Evolutionary conservation across 2,113 vertebrate genomes (phyloP).

Genomic region (Felis catus): DNA sequence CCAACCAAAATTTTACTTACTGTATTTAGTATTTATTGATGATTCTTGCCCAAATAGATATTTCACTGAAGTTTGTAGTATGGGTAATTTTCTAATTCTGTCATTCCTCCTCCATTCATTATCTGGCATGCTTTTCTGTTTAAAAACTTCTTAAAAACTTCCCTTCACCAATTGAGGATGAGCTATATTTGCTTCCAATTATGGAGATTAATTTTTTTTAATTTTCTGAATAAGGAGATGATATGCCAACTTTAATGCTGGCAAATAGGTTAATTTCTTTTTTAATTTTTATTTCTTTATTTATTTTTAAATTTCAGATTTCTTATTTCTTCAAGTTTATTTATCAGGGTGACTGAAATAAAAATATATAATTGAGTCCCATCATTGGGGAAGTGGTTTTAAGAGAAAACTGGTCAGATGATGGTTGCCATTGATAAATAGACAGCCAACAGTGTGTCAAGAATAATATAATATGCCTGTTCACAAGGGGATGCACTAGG

Average conservation of each 20-base stretch:
- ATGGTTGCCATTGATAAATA: background rate
- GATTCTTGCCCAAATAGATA: background rate
- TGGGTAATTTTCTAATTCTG: background rate
- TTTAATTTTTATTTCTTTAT: background rate
- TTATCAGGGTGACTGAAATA: background rate
- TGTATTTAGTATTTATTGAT: background rate
- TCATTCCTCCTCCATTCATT: background rate
- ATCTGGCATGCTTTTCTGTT: background rate
- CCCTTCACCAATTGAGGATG: background rate
- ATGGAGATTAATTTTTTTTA: background rate
- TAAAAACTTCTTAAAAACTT: background rate
- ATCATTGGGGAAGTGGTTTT: background rate
- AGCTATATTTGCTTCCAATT: background rate
- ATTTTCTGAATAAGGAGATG: background rate
- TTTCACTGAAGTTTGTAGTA: background rate
- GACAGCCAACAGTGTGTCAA: background rate
- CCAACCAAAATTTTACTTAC: background rate
- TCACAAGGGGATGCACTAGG: background rate
- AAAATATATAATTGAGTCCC: background rate
- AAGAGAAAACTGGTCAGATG: background rate
- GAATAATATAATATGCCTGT: background rate
- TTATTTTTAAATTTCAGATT: background rate
- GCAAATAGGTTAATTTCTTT: background rate
- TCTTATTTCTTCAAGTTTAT: background rate
- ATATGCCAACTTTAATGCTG: background rate